A percentile compares a stretch with the other conserved stretches of the same genome.
Conservation (phyloP, 2,888 invertebrate genomes). For the Rotaria magnacalcarata region DNA sequence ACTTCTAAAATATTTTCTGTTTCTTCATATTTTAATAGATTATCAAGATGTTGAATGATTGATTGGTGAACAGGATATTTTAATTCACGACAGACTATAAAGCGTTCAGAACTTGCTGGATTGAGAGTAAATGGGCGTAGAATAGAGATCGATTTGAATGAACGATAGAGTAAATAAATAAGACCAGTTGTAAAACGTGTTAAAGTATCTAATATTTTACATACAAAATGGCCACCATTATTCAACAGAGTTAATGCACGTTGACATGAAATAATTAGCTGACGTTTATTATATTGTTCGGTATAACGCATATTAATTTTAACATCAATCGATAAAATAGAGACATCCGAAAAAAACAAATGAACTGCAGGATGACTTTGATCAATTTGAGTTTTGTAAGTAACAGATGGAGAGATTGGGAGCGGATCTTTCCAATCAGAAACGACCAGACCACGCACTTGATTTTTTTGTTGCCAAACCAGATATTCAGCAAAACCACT, state of each 20-base stretch:
- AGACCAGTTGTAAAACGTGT: not conserved
- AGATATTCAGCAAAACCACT: constrained; percentile 20
- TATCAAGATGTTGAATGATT: not conserved
- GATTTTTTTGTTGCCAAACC: not conserved
- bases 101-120: not conserved
- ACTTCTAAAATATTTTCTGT: not conserved
- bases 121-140: not conserved
- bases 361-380: not conserved
- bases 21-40: not conserved
- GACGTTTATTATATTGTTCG: not conserved
- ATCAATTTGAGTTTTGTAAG: not conserved
- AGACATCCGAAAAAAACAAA: not conserved
- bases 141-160: not conserved
- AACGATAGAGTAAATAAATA: not conserved
- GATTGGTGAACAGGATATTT: not conserved
- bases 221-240: not conserved
- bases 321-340: not conserved
- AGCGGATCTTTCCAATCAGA: not conserved
- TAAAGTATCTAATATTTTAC: not conserved
- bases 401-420: not conserved
- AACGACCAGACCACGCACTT: not conserved
- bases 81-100: not conserved
- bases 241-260: not conserved
- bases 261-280: not conserved
- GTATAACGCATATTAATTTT: not conserved